phyloP scores from a whole-genome alignment of 2,888 invertebrate species.

The Trichacis sp. region DNA sequence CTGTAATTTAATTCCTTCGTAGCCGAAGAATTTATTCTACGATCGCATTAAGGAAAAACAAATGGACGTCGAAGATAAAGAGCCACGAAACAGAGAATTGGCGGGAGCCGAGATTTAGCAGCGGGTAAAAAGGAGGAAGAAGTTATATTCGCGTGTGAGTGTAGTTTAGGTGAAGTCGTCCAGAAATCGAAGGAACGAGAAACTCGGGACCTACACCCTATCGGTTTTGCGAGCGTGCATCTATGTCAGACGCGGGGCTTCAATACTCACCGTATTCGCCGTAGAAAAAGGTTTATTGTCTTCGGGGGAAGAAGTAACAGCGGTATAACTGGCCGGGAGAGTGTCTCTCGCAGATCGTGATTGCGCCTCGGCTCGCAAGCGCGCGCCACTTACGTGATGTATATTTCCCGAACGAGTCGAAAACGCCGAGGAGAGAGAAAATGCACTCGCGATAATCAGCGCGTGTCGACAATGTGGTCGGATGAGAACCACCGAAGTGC shows the following conservation, averaged over 20 bases:
- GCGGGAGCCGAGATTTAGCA: slow-evolving; percentile 29
- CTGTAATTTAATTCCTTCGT: slow-evolving; percentile 32
- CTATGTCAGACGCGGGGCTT: slow-evolving; percentile 37
- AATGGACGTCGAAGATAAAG: slow-evolving; percentile 35
- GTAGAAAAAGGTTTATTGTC: slow-evolving; percentile 47
- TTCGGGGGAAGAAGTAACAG: slow-evolving; percentile 25
- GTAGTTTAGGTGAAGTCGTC: slow-evolving; percentile 3
- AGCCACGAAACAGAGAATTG: slow-evolving; percentile 28
- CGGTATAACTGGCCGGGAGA: slow-evolving; percentile 11
- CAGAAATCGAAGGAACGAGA: slow-evolving; percentile 12
- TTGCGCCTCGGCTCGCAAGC: slow-evolving; percentile 33
- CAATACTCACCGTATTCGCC: slow-evolving; percentile 21
- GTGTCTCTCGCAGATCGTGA: slow-evolving; percentile 33
- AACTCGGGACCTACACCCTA: slow-evolving; percentile 15
- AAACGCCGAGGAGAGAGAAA: slow-evolving; percentile 40
- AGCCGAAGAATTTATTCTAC: slow-evolving; percentile 21
- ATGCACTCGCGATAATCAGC: slow-evolving; percentile 48
- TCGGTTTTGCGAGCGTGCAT: slow-evolving; percentile 9
- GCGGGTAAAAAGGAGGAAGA: slow-evolving; percentile 11
- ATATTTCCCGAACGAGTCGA: background rate
- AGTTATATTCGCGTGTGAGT: slow-evolving; percentile 22
- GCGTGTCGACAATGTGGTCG: slow-evolving; percentile 50
- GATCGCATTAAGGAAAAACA: slow-evolving; percentile 35
- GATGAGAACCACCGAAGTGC: slow-evolving; percentile 3
- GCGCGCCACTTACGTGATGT: slow-evolving; percentile 11